Evolutionary conservation across 2,113 vertebrate genomes (phyloP).

Genomic region (Atlantisia rogersi): DNA sequence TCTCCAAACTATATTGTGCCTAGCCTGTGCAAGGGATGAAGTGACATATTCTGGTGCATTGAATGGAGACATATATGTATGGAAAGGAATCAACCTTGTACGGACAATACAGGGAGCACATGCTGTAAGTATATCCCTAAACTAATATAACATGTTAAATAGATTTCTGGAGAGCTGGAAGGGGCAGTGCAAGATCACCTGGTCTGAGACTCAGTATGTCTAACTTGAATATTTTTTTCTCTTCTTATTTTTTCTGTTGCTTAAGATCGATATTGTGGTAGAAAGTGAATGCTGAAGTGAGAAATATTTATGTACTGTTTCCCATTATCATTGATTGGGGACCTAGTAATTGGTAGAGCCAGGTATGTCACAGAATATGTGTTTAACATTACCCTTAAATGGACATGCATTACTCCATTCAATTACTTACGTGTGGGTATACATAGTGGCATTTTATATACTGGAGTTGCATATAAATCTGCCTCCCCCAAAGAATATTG

Average conservation of each 20-base stretch:
- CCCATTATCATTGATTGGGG: not conserved
- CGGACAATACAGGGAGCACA: constrained; percentile 96
- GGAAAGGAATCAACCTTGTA: constrained; percentile 94
- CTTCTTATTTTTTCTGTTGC: not conserved
- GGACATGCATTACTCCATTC: not conserved
- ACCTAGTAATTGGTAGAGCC: not conserved
- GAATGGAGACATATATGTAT: constrained; percentile 97
- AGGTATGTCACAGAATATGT: not conserved
- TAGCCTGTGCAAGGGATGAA: constrained; percentile 95
- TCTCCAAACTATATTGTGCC: constrained; percentile 97
- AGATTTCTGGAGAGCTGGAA: not conserved
- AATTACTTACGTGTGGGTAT: fast-evolving
- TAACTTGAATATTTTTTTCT: not conserved
- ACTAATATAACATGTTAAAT: not conserved
- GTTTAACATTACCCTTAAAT: not conserved
- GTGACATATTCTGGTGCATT: constrained; percentile 96
- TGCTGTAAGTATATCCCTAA: constrained; percentile 80
- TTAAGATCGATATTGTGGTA: not conserved
- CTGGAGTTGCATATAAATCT: not conserved
- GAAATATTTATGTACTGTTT: not conserved
- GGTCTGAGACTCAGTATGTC: not conserved
- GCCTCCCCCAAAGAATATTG: not conserved
- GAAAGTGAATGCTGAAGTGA: not conserved
- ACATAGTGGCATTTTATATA: not conserved
- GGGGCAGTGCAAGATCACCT: not conserved